These are phyloP conservation scores for Hydrochoerus hydrochaeris DNA, from an alignment of 2,113 vertebrate species.

Conservation along the genomic window DNA sequence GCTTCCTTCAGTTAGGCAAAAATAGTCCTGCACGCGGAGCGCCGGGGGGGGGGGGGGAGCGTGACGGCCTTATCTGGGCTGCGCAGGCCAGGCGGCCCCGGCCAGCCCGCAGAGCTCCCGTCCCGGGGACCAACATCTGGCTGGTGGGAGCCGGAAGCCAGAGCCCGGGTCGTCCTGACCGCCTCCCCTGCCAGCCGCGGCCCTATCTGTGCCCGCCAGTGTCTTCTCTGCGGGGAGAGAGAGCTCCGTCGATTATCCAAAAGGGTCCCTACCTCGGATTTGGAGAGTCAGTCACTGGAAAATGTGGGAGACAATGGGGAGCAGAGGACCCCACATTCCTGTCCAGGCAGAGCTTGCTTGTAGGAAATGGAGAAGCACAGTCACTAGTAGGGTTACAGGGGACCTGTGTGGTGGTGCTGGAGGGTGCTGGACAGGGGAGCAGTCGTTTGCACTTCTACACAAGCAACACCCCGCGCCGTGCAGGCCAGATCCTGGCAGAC, in stretches of 20 bases:
- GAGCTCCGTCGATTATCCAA: conserved; percentile 9
- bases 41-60: conserved; percentile 62
- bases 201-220: conserved; percentile 51
- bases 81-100: conserved; percentile 73
- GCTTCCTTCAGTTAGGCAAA: conserved; percentile 80
- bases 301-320: conserved; percentile 30
- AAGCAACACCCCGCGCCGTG: not conserved
- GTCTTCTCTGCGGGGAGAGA: conserved; percentile 48
- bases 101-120: conserved; percentile 57
- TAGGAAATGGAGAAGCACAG: not conserved
- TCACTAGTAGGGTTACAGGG: not conserved
- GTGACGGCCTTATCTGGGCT: conserved; percentile 82
- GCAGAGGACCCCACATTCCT: not conserved
- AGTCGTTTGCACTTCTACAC: not conserved
- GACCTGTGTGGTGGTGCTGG: rapidly evolving
- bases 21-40: conserved; percentile 78
- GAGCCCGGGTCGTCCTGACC: not conserved
- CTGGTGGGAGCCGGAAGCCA: not conserved
- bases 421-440: no score
- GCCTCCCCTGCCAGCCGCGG: conserved; percentile 3
- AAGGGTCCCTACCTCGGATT: not conserved
- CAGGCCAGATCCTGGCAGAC: no score
- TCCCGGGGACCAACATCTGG: conserved; percentile 80
- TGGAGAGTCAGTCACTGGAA: conserved; percentile 47
- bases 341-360: not conserved